Conservation (phyloP, 2,113 vertebrate genomes). For the Chlorocebus sabaeus region DNA sequence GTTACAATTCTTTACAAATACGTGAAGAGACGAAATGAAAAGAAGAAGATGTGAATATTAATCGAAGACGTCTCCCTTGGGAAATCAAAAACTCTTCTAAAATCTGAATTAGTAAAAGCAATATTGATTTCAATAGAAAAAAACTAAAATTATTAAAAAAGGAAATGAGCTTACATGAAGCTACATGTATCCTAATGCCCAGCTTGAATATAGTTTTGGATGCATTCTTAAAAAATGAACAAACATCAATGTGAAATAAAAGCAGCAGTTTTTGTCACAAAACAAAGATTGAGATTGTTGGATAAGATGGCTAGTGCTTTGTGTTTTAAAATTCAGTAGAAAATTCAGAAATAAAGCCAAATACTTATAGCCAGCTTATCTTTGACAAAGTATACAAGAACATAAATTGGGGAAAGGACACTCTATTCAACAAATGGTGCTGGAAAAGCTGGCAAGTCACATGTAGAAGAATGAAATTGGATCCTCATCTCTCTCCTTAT, state of each 20-base stretch:
- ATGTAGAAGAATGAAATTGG: no score
- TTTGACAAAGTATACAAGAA: no score
- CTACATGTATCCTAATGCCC: background rate
- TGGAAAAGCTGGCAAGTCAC: no score
- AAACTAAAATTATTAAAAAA: background rate
- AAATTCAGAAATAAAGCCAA: no score
- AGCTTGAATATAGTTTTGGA: background rate
- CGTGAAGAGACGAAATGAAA: background rate
- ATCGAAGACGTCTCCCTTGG: background rate
- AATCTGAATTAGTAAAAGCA: background rate
- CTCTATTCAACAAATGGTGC: no score
- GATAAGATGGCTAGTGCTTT: background rate
- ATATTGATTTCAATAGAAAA: background rate
- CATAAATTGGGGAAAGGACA: no score
- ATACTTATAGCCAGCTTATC: no score
- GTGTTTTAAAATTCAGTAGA: background rate
- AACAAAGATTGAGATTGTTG: background rate
- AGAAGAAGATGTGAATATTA: background rate
- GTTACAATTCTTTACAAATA: background rate
- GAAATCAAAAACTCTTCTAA: background rate
- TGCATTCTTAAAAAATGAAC: background rate
- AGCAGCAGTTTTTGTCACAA: background rate
- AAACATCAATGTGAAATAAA: background rate
- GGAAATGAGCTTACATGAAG: background rate
- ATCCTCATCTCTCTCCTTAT: no score